Evolutionary conservation across 2,113 vertebrate genomes (phyloP), one percentile per base, ranked within the genome.

Genomic region (Lipotes vexillifer): DNA sequence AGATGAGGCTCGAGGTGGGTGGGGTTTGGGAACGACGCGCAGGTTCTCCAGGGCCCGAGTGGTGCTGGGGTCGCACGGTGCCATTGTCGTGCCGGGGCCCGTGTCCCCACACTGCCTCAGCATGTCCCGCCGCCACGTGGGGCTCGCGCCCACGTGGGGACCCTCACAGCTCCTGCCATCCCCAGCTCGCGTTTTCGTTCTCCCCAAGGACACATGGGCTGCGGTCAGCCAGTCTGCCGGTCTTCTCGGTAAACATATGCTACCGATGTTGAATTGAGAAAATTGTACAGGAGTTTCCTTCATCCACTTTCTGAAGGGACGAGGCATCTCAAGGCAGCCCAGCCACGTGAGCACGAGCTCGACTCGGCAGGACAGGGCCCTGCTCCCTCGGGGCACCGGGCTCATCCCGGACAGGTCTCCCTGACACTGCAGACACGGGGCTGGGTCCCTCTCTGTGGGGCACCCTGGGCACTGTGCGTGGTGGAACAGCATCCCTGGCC

Each of bases 281-380:
- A 75, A 86, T 8, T 36, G 25, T 6, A 21, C 41, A 38, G 25
- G 13, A 9, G 8, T 23, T 82, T 74, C 77, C 41, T n/a, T 44
- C n/a, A 8, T 13, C 29, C 27, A 10, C 14, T 25, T 49, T 78
- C 36, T 15, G 46, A 55, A 65, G 36, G 27, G 4, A 27, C 6
- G 27, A 33, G 15, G 7, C 61, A 18, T 36, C 20, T 55, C 49
- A 23, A 55, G 1, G 3, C 49, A 27, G 77, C 21, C 52, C n/a
- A 63, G 13, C 52, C 49, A 52, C 4, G 8, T 0, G 72, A 71
- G 81, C 12, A 7, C 0, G 0, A 10, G 18, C 33, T 3, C 12
- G 11, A 23, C 57, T 33, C 14, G 55, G 75, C n/a, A 10, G 38
- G 49, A 36, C 15, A 0, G 36, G 33, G 41, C 27, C 2, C n/a